Evolutionary conservation across 2,797 vertebrate genomes (phyloP).

Genomic region (Myotis daubentonii): DNA sequence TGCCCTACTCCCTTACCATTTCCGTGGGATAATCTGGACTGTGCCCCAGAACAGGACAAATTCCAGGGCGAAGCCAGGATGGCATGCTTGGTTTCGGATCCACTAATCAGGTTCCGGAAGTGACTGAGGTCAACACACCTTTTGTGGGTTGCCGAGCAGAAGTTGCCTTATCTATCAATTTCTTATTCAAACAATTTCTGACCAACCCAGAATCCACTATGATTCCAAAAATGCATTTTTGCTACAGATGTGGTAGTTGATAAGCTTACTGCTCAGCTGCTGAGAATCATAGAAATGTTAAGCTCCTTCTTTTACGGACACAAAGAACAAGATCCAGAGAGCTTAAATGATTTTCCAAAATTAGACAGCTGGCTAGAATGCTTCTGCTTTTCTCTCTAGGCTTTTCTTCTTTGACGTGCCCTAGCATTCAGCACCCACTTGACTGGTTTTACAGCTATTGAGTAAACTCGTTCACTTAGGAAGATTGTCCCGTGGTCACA

Average conservation of each 20-base stretch:
- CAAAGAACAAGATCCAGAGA: constrained; percentile 28
- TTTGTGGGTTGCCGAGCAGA: background rate
- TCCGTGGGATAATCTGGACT: background rate
- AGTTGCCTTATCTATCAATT: background rate
- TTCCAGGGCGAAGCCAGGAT: background rate
- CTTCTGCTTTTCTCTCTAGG: background rate
- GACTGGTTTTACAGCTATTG: background rate
- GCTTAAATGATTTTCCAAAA: background rate
- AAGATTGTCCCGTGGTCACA: background rate
- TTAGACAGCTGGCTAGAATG: background rate
- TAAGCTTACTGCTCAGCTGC: background rate
- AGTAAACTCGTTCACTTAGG: background rate
- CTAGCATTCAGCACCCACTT: background rate
- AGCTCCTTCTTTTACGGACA: background rate
- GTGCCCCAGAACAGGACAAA: background rate
- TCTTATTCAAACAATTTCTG: background rate
- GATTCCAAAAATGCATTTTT: background rate
- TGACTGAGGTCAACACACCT: background rate
- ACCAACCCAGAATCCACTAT: background rate
- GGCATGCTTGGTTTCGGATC: background rate
- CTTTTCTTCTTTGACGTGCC: too few relatives aligned
- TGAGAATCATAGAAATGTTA: background rate
- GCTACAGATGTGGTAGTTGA: background rate
- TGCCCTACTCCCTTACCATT: background rate
- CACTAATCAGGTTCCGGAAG: background rate